Base-by-base conservation (phyloP, 2,113 vertebrate species). In the Rhea pennata region DNA sequence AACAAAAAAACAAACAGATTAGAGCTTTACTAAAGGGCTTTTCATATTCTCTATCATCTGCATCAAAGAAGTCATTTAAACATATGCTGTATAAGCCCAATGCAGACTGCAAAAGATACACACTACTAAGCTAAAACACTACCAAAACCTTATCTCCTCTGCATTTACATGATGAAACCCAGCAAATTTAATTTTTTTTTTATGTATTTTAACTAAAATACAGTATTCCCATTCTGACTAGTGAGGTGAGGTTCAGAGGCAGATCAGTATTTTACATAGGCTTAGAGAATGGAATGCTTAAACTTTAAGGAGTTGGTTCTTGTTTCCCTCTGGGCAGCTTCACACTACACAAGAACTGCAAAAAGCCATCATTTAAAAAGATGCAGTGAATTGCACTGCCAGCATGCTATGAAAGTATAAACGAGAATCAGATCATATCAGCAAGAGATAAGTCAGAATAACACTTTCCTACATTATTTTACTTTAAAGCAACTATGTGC, bases 1-100 rank as follows among this genome's bases (percentile, higher is more conserved):
- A 90, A 74, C 71, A 79, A 26, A 15, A 62, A 69, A 36, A 12
- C 95, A 92, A 98, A 97, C 91, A 96, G 97, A 98, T 97, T 96
- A 97, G 85, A 87, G 80, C 85, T 92, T 81, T 95, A 93, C 95
- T 92, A 93, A 97, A 89, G 79, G 93, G 90, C 92, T 81, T 93
- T 94, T 74, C 82, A 81, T 65, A 84, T 40, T 31, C 82, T 88
- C 90, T 39, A 15, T 93, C 88, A 92, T 87, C 86, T 96, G 93
- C 58, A 96, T 71, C 76, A 89, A 92, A 95, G 84, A 78, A 96
- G 64, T 17, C 44, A 87, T 26, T 92, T n/a, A 86, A 93, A 97
- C 64, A 82, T 5, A 72, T 1, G 53, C 90, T 87, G 92, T 73
- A 88, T 75, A 96, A 93, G 66, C 74, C 71, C 86, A 65, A 46